Evolutionary conservation across 2,113 vertebrate genomes (phyloP), one percentile per base, ranked within the genome.

Genomic region (Brienomyrus longianalis): DNA sequence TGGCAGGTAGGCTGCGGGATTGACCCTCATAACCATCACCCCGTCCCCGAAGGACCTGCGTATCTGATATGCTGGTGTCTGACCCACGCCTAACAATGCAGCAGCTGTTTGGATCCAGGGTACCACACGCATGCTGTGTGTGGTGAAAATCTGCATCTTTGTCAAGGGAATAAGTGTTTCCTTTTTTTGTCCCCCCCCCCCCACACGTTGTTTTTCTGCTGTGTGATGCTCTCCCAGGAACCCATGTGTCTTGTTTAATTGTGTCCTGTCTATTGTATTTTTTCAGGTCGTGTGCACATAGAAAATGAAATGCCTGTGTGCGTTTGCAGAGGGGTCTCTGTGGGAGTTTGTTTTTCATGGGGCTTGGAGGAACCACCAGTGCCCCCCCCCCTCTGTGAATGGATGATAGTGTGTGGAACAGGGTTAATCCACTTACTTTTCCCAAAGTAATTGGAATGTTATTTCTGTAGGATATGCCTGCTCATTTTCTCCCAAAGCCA

Each of bases 1-100:
- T 17, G 97, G 97, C 93, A 97, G 96, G 97, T 97, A 94, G 52
- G 74, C 74, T 77, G 70, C 70, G 27, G 31, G 31, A 77, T 39
- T 39, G 70, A 77, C 31, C 31, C n/a, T 77, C 13, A 39, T 39
- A 77, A 77, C 43, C 83, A 51, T 50, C 83, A 9, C 10, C 21
- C 19, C 19, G n/a, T 70, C n/a, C 62, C 62, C 62, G 62, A 66
- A 66, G 62, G 62, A 66, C 62, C 62, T 66, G 62, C 9, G 31
- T 15, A 77, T 23, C 70, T 77, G 70, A 6, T 17, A 77, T 77
- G 11, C 31, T 77, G 70, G 27, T 39, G 5, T 77, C 13, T 77
- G 35, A 39, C 21, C 35, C 35, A 35, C 35, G 35, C 15, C 70
- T 77, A 77, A 39, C 35, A 17, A 39, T 77, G 39, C 70, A 77